Percentiles rank a stretch among this genome's conserved stretches.
Evolutionary conservation across 92 coral and sea anemone species (phyloP).

Genomic region (Nematostella vectensis): DNA sequence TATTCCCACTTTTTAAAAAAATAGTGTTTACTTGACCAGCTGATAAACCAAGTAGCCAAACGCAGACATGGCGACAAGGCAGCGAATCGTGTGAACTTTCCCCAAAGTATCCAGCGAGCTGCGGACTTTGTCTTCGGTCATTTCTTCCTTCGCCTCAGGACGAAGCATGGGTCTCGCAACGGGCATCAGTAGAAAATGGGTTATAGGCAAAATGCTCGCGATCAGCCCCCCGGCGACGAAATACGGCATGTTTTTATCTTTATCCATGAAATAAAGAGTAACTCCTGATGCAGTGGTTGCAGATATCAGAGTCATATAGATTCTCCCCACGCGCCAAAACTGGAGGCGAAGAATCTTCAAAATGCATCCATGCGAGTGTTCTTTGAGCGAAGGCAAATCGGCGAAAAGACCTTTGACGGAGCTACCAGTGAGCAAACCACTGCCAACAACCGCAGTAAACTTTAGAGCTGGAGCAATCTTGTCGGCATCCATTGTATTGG

Average conservation of each 20-base stretch:
- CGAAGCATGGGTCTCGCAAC: background rate
- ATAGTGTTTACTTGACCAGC: constrained; percentile 10
- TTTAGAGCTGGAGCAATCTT: constrained; percentile 19
- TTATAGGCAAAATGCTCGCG: constrained; percentile 10
- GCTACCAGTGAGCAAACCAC: constrained; percentile 21
- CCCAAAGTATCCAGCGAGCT: constrained; percentile 9
- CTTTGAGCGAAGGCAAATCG: constrained; percentile 23
- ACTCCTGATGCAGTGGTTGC: constrained; percentile 11
- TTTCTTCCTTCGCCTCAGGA: constrained; percentile 24
- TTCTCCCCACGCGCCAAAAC: background rate
- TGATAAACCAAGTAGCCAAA: constrained; percentile 28
- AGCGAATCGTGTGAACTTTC: constrained; percentile 7
- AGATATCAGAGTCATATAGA: background rate
- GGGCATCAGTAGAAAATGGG: constrained; percentile 11
- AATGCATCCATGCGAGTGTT: constrained; percentile 21
- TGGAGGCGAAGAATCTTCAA: constrained; percentile 26
- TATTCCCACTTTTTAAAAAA: too few relatives aligned
- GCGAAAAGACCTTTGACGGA: constrained; percentile 9
- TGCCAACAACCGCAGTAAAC: constrained; percentile 14
- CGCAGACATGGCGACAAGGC: constrained; percentile 12
- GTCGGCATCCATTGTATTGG: constrained; percentile 14
- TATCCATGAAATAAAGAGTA: constrained; percentile 22
- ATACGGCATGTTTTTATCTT: constrained; percentile 20
- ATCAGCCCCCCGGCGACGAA: constrained; percentile 22
- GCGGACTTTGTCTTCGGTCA: constrained; percentile 20